Base-by-base conservation (phyloP, 2,888 invertebrate species). In the Sesamia inferens region DNA sequence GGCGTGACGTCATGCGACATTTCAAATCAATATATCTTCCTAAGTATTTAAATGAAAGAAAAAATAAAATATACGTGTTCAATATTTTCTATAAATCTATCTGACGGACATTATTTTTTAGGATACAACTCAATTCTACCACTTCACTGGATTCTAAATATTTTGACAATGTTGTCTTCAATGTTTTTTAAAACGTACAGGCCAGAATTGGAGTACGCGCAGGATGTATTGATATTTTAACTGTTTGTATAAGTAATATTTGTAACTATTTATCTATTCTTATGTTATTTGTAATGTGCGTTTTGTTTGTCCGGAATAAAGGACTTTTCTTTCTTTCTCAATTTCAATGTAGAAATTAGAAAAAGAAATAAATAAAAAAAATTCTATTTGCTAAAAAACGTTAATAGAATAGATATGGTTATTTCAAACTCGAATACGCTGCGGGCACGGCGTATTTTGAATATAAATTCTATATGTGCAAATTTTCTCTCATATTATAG, bases 401-500 rank as follows among this genome's bases (percentile, higher is more conserved):
- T n/a, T n/a, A 55, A 51, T 13, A 19, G 58, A 8, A 8, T 24
- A 8, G 7, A 1, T 2, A n/a, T 47, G 5, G 0, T 48, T 39
- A 39, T 47, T 47, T 54, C 22, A 13, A 42, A 31, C 31, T 42
- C 22, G 3, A 65, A 57, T 51, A 19, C 6, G 11, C 19, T 14
- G 39, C 11, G 19, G 19, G 5, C 5, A 39, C 39, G 39, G 7
- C 39, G 39, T 39, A 55, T 22, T 8, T 44, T 19, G 6, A 57
- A 63, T 44, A 31, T 11, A 55, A 31, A 31, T 31, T 31, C 31
- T 24, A 47, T 13, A n/a, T 66, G 11, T 61, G 16, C 22, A 47
- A 54, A 73, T 47, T 47, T 63, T 22, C 7, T 31, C 47, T 47
- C 14, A 39, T n/a, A 66, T 57, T 55, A 58, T 80, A 51, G 62